Conservation (phyloP, 2,797 vertebrate species). For the Amblyraja radiata region DNA sequence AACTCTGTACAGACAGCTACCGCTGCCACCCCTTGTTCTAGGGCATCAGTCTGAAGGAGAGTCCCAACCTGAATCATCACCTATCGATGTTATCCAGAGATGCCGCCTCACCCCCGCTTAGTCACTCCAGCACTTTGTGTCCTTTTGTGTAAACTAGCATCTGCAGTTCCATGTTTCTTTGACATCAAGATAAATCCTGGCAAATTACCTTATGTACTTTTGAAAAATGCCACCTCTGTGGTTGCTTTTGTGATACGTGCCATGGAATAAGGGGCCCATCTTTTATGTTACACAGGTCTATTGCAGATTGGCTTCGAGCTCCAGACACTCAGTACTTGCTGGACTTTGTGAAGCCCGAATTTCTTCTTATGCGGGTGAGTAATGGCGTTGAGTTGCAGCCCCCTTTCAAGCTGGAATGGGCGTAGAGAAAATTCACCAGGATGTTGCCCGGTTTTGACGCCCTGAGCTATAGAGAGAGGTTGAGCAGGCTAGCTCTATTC, state of each 20-base stretch:
- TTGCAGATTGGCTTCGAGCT: constrained; percentile 93
- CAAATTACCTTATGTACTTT: neutral
- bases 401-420: too few species aligned
- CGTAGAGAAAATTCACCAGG: too few species aligned
- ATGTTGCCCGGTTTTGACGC: too few species aligned
- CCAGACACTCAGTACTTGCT: constrained; percentile 96
- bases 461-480: neutral
- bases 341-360: constrained; percentile 98
- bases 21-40: too few species aligned
- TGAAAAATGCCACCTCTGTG: neutral
- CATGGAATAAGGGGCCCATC: neutral
- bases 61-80: too few species aligned
- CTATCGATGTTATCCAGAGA: too few species aligned
- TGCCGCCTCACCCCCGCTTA: too few species aligned
- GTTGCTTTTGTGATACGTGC: neutral
- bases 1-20: too few species aligned
- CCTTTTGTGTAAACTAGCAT: too few species aligned
- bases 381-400: neutral
- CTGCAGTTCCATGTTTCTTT: too few species aligned
- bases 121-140: too few species aligned
- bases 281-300: constrained; percentile 68
- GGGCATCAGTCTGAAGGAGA: too few species aligned
- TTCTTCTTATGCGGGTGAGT: constrained; percentile 83
- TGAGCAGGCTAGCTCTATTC: neutral
- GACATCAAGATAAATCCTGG: neutral